Evolutionary conservation across 2,797 vertebrate genomes (phyloP).

Genomic region (Premnoplex brunnescens): DNA sequence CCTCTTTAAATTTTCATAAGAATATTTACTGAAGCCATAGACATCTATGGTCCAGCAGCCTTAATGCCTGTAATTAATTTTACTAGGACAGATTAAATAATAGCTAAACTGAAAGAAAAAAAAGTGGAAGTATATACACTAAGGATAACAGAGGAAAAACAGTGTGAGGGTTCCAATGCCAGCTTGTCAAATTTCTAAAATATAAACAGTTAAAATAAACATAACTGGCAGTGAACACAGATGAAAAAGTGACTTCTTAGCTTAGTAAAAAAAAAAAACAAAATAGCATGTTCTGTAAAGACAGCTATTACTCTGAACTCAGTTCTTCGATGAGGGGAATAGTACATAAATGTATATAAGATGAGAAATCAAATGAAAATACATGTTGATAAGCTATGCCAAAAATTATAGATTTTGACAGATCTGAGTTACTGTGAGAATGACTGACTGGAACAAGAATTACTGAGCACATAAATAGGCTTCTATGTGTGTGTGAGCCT

Average conservation of each 20-base stretch:
- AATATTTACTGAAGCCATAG: neutral
- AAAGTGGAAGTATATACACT: neutral
- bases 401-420: neutral
- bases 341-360: neutral
- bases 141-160: neutral
- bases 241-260: neutral
- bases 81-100: neutral
- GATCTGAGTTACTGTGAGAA: neutral
- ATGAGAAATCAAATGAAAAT: conserved; percentile 17
- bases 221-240: neutral
- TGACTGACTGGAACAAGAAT: neutral
- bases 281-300: neutral
- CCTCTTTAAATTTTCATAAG: neutral
- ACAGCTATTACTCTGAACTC: neutral
- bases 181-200: neutral
- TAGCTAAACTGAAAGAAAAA: neutral
- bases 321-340: neutral
- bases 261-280: neutral
- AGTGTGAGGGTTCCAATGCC: neutral
- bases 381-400: neutral
- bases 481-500: neutral
- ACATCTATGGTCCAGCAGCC: neutral
- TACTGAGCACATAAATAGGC: neutral
- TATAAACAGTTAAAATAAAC: neutral
- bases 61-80: neutral